These are phyloP conservation scores for Hirundichthys speculiger DNA, from an alignment of 2,113 vertebrate genomes.

Conservation along the genomic window DNA sequence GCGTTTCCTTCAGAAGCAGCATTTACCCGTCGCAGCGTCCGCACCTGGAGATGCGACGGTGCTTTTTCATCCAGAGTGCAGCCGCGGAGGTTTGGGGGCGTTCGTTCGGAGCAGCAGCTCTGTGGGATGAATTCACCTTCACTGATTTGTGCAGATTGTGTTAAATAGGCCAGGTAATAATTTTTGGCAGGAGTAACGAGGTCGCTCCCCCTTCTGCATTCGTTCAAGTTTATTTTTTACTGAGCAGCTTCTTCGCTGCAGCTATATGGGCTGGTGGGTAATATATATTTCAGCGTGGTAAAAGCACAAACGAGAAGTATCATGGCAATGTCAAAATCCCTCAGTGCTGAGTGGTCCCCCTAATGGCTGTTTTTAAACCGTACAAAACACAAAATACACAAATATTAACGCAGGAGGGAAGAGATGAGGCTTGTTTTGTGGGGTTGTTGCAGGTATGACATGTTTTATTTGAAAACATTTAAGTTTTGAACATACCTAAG, in stretches of 20 bases:
- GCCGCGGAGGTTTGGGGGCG: slow-evolving; percentile 16
- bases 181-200: slow-evolving; percentile 82
- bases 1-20: slow-evolving; percentile 79
- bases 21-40: slow-evolving; percentile 79
- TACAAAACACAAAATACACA: not conserved
- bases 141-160: slow-evolving; percentile 88
- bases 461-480: no score
- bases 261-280: not conserved
- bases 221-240: slow-evolving; percentile 26
- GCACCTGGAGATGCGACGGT: slow-evolving; percentile 64
- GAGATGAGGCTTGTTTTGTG: no score
- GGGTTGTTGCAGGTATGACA: no score
- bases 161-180: slow-evolving; percentile 92
- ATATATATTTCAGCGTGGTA: not conserved
- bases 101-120: slow-evolving; percentile 46
- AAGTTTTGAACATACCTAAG: no score
- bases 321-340: not conserved
- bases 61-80: slow-evolving; percentile 67
- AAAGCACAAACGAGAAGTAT: slow-evolving; percentile 2
- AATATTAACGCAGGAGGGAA: no score
- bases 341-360: not conserved
- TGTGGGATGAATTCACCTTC: slow-evolving; percentile 67
- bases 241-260: slow-evolving; percentile 1
- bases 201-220: slow-evolving; percentile 64
- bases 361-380: not conserved